Conservation (phyloP, 2,888 invertebrate genomes). For the Andrena praecox region DNA sequence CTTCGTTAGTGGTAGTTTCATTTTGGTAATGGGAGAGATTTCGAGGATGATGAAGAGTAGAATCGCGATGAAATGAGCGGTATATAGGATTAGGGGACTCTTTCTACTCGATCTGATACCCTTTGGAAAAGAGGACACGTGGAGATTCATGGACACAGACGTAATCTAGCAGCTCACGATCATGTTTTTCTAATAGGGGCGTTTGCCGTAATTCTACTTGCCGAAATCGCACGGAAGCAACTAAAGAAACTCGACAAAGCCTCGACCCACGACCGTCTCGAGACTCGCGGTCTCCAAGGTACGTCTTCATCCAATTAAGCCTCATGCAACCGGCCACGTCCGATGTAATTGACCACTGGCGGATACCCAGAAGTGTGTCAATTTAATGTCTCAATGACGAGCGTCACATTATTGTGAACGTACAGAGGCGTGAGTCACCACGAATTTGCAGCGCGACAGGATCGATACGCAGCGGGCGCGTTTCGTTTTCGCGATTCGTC, state of each 20-base stretch:
- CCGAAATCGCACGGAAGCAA: neutral
- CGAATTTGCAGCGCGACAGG: constrained; percentile 25
- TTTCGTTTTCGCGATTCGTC: neutral
- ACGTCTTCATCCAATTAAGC: constrained; percentile 78
- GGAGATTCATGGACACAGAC: no score
- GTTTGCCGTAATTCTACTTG: neutral
- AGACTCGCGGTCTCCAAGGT: constrained; percentile 38
- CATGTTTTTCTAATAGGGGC: no score
- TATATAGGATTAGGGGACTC: no score
- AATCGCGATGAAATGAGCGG: neutral
- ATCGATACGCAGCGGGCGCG: neutral
- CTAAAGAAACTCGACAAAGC: constrained; percentile 35
- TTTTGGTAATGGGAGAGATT: neutral
- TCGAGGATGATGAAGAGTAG: neutral
- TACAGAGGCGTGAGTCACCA: constrained; percentile 41
- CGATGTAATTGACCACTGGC: constrained; percentile 71
- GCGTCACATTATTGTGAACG: constrained; percentile 51
- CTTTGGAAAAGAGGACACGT: no score
- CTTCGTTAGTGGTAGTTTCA: neutral
- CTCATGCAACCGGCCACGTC: constrained; percentile 69
- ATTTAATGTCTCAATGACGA: constrained; percentile 57
- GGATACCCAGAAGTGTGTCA: constrained; percentile 54
- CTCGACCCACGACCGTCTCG: constrained; percentile 36
- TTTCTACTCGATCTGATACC: no score
- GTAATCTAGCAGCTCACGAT: no score